Evolutionary conservation across 1,140 invertebrate genomes (phyloP).

Genomic region (Uloborus diversus): DNA sequence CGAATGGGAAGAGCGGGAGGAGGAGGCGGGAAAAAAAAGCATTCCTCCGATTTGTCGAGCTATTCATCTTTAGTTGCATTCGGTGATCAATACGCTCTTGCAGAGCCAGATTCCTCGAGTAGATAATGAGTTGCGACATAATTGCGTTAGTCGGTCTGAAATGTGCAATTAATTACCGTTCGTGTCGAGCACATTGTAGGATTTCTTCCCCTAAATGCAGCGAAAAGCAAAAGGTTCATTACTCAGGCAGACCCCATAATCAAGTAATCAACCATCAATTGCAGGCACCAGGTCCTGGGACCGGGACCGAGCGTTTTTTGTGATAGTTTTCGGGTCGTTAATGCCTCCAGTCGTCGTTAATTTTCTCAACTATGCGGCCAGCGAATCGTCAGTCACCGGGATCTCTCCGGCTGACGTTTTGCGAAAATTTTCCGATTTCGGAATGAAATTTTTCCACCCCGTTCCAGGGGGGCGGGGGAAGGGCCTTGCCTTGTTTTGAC

Average conservation of each 20-base stretch:
- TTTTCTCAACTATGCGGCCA: conserved; percentile 48
- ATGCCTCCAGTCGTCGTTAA: conserved; percentile 40
- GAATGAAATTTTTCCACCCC: conserved; percentile 34
- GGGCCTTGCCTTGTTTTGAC: conserved; percentile 18
- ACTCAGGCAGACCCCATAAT: conserved; percentile 53
- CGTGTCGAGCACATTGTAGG: conserved; percentile 53
- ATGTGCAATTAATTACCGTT: conserved; percentile 55
- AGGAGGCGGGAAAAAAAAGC: not conserved
- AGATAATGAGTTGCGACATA: conserved; percentile 56
- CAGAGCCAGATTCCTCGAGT: conserved; percentile 40
- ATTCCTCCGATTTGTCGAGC: conserved; percentile 43
- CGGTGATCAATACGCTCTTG: conserved; percentile 42
- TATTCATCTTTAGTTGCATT: conserved; percentile 56
- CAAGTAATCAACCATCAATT: conserved; percentile 57
- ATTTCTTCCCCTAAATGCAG: conserved; percentile 52
- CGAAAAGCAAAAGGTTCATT: conserved; percentile 56
- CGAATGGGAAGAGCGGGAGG: conserved; percentile 13
- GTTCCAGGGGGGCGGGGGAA: not conserved
- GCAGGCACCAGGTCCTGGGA: conserved; percentile 15
- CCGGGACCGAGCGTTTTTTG: conserved; percentile 20
- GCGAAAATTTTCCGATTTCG: conserved; percentile 27
- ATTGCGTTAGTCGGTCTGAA: conserved; percentile 56
- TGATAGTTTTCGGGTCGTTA: conserved; percentile 49
- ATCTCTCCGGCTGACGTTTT: conserved; percentile 23
- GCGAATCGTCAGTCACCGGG: conserved; percentile 44